phyloP scores from a whole-genome alignment of 2,888 invertebrate species.

The Beris morrisii region DNA sequence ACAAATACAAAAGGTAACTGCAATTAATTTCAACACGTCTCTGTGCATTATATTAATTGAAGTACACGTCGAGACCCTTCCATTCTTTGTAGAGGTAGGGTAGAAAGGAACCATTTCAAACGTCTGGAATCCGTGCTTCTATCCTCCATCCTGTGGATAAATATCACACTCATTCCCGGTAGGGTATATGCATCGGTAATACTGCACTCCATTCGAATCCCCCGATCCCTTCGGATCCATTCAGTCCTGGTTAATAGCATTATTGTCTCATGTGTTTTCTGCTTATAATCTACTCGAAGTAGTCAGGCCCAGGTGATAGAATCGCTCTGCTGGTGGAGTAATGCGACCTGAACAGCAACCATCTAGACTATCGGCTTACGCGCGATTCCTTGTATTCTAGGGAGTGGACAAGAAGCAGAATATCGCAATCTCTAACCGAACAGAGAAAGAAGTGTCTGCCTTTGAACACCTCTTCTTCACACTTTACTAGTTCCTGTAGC shows the following conservation, averaged over 20 bases:
- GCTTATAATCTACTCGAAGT: not conserved
- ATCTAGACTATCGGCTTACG: too few species aligned
- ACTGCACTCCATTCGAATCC: not conserved
- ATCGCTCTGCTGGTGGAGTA: not conserved
- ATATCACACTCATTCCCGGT: not conserved
- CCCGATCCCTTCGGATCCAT: constrained; percentile 1
- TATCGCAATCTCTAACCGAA: constrained; percentile 2
- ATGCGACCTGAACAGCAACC: not conserved
- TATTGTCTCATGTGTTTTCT: constrained; percentile 17
- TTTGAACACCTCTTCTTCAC: constrained; percentile 29
- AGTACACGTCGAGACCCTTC: constrained; percentile 15
- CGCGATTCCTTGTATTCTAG: too few species aligned
- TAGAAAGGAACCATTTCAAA: constrained; percentile 5
- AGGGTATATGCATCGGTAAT: not conserved
- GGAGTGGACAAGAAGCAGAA: not conserved
- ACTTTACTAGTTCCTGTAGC: constrained; percentile 4
- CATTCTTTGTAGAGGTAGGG: not conserved
- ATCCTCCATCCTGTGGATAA: not conserved
- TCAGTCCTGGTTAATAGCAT: constrained; percentile 8
- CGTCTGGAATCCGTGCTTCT: not conserved
- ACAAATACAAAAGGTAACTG: constrained; percentile 1
- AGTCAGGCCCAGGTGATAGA: not conserved
- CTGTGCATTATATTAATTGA: constrained; percentile 16
- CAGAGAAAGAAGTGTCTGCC: constrained; percentile 11
- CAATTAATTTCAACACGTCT: constrained; percentile 29